Evolutionary conservation across 2,113 vertebrate genomes (phyloP).

Genomic region (Burhinus oedicnemus): DNA sequence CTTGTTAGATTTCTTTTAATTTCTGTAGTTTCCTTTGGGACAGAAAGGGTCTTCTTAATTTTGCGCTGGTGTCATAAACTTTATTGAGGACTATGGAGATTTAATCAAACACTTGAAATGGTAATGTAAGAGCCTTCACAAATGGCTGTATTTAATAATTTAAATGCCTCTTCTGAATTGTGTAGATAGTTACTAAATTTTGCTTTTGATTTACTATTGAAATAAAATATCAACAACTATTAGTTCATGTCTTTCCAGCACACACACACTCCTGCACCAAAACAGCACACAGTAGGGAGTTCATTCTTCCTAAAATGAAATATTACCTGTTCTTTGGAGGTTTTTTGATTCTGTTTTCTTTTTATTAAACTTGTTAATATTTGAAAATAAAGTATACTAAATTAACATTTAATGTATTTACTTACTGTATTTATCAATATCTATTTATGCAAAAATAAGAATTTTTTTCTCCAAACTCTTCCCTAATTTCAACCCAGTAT

Average conservation of each 20-base stretch:
- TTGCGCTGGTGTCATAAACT: background rate
- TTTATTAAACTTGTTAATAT: background rate
- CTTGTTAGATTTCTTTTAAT: background rate
- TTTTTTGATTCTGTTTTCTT: background rate
- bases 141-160: background rate
- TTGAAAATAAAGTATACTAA: background rate
- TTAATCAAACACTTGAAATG: background rate
- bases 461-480: background rate
- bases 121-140: background rate
- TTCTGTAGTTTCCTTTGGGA: background rate
- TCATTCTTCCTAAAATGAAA: background rate
- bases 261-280: accelerated
- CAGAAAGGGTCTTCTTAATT: background rate
- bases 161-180: background rate
- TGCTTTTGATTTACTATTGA: background rate
- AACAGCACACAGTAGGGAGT: background rate
- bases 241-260: background rate
- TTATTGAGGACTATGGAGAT: background rate
- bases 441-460: background rate
- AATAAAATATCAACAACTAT: background rate
- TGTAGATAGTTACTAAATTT: background rate
- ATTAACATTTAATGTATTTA: background rate
- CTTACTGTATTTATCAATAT: background rate
- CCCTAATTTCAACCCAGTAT: background rate
- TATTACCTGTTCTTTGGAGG: background rate